Evolutionary conservation across 2,113 vertebrate genomes (phyloP), one percentile per base, ranked within the genome.

Genomic region (Piaya cayana): DNA sequence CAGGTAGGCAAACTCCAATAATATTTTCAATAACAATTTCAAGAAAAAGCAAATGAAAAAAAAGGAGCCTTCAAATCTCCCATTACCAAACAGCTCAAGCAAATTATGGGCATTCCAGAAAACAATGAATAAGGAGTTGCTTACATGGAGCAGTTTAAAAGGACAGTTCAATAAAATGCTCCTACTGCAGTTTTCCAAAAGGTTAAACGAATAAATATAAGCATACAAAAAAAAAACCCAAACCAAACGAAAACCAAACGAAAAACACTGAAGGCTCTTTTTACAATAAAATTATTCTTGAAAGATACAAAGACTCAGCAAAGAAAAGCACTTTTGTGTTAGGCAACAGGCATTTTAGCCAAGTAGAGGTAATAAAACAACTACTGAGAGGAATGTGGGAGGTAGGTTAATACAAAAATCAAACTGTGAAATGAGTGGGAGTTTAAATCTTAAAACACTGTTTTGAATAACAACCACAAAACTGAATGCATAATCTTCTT

Each of bases 291-390:
- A 30, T 30, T 49, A n/a, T 78, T 88, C 59, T 78, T 34, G 47
- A 67, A 74, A 86, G 63, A 92, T n/a, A 34, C 6, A 63, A 55
- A 83, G 32, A 56, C 23, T 36, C 47, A 47, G 52, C 34, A 68
- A 94, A 75, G 32, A 65, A 90, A 90, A 83, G 36, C n/a, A 60
- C 27, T 75, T 63, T 36, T 56, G 21, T 87, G 29, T 59, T 50
- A 62, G 27, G 19, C 72, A 88, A 86, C n/a, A 70, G 77, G 23
- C 16, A 70, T 63, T 75, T 78, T n/a, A 74, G 78, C 82, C 67
- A 93, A 92, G 80, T 37, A 55, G 78, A 92, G 36, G 34, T 30
- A 93, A 95, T 83, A 94, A 91, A 94, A 92, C 74, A 83, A n/a
- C 37, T 36, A 49, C 37, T 55, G 49, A 70, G 39, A n/a, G 19